A percentile compares a stretch with the other conserved stretches of the same genome.
These are phyloP conservation scores for Phaethon lepturus DNA, from an alignment of 2,113 vertebrate species.

Conservation along the genomic window DNA sequence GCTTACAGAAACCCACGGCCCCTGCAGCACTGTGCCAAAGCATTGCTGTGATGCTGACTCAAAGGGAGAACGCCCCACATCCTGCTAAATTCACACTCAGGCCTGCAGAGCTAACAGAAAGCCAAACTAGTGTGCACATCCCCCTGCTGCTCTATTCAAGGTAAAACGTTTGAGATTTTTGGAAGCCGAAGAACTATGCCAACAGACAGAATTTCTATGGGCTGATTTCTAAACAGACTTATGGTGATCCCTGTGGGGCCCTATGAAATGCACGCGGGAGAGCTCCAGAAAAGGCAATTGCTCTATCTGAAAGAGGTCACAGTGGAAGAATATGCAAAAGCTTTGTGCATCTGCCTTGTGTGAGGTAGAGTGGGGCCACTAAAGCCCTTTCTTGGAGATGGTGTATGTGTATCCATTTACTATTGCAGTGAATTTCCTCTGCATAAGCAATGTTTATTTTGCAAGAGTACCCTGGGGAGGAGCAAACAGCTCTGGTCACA, in stretches of 20 bases:
- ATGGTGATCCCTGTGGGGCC: fast-evolving
- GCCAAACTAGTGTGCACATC: background rate
- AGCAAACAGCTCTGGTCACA: background rate
- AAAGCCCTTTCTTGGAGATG: background rate
- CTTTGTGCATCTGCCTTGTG: background rate
- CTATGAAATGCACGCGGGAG: background rate
- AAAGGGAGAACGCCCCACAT: background rate
- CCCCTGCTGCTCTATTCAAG: background rate
- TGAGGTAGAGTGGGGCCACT: background rate
- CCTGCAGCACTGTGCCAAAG: background rate
- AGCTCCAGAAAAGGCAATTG: background rate
- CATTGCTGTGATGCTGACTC: fast-evolving
- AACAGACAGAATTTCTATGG: background rate
- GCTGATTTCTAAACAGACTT: background rate
- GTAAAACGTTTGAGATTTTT: background rate
- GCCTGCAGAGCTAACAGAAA: background rate
- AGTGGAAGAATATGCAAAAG: background rate
- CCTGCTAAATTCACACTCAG: background rate
- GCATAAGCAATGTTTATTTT: background rate
- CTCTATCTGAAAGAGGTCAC: background rate
- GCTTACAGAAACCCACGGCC: background rate
- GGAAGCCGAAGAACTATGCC: background rate
- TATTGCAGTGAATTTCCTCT: background rate
- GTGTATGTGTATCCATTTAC: background rate
- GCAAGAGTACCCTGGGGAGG: background rate